Conservation (phyloP, 2,888 invertebrate genomes). For the Tridacna crocea region DNA sequence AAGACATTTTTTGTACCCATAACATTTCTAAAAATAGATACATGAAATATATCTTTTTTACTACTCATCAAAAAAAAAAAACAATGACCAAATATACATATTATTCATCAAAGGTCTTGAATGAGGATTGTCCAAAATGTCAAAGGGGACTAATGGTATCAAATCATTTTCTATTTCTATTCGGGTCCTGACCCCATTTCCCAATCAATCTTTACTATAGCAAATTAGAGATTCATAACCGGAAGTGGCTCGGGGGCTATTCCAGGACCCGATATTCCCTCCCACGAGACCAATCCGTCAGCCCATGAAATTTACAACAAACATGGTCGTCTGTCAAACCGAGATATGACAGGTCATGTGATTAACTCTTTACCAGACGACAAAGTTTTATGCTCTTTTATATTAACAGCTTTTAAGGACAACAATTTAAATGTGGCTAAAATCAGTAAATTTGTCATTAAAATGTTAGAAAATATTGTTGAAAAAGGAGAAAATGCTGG, state of each 20-base stretch:
- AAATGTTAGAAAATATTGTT: background rate
- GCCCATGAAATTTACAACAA: constrained; percentile 4
- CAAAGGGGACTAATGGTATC: background rate
- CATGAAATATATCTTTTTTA: too few species aligned
- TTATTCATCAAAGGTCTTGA: too few species aligned
- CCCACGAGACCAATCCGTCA: background rate
- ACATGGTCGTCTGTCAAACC: constrained; percentile 15
- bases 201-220: background rate
- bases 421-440: background rate
- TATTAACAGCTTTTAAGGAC: background rate
- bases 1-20: too few species aligned
- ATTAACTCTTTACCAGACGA: background rate
- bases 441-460: background rate
- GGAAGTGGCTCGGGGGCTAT: constrained; percentile 11
- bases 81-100: too few species aligned
- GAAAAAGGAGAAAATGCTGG: background rate
- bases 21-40: too few species aligned
- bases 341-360: background rate
- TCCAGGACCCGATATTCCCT: constrained; percentile 12
- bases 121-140: background rate
- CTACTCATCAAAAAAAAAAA: too few species aligned
- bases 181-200: background rate
- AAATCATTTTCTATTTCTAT: background rate
- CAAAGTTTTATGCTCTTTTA: background rate
- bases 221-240: background rate